Evolutionary conservation across 2,797 vertebrate species (phyloP).

Genomic region (Falco novaeseelandiae): DNA sequence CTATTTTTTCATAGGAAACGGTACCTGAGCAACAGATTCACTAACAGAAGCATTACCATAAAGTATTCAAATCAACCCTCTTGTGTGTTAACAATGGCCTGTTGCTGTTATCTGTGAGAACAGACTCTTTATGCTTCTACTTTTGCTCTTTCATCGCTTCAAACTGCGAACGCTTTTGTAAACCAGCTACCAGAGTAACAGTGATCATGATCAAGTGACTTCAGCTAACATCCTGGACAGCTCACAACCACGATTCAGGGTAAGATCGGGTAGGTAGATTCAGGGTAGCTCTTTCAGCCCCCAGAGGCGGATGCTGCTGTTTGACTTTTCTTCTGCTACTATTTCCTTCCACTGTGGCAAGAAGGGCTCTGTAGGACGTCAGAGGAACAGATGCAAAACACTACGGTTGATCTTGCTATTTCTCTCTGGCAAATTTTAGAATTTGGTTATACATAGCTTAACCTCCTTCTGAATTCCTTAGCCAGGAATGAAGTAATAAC

Average conservation of each 20-base stretch:
- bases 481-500: background rate
- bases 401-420: background rate
- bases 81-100: background rate
- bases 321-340: background rate
- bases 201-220: background rate
- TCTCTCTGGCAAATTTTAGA: background rate
- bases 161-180: background rate
- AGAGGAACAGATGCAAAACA: background rate
- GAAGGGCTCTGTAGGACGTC: rapidly evolving
- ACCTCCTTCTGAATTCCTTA: background rate
- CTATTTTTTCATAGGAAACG: background rate
- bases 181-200: background rate
- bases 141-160: background rate
- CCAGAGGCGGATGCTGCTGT: background rate
- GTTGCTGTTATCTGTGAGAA: background rate
- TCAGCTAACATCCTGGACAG: background rate
- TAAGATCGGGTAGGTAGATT: background rate
- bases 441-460: background rate
- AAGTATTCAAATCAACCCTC: background rate
- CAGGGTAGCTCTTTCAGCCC: background rate
- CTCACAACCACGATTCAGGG: background rate
- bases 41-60: background rate
- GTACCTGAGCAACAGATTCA: background rate
- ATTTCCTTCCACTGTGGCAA: background rate
- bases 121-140: background rate